Base-by-base conservation (phyloP, 2,888 invertebrate species). In the Conops quadrifasciatus region DNA sequence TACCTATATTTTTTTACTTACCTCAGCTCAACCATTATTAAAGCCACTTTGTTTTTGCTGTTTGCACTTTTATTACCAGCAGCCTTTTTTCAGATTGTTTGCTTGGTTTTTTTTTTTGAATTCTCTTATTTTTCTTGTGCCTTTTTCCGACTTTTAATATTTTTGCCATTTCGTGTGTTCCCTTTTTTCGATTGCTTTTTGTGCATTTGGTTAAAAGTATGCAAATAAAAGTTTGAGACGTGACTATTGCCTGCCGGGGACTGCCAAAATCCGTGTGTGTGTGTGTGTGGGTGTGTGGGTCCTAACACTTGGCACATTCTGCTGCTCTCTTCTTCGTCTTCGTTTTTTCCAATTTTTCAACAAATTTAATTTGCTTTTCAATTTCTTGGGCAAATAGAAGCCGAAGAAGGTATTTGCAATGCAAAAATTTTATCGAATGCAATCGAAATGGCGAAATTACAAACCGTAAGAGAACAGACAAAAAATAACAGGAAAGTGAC, bases 351-450 rank as follows among this genome's bases (percentile, higher is more conserved):
- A 51, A 26, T 30, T 28, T 65, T 65, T 51, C n/a, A 19, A 36
- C 21, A 65, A 65, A 65, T 65, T 65, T 53, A 53, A 65, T 65
- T 65, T 65, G 28, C 13, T 30, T 65, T 65, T 65, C 65, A 53
- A 30, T 49, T 30, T 16, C 28, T 30, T 49, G 16, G 3, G 21
- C 60, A 60, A 60, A 60, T 5, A 36, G 24, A 47, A 63, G 24
- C 24, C 26, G 28, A 58, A 24, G 16, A 26, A 63, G 24, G 4
- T 21, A 63, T 63, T 58, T 63, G 24, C 63, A 58, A 58, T 58
- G 58, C 58, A 58, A 58, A 58, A 28, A 58, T 58, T 58, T 26
- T 58, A 28, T 58, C 13, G 26, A 58, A 58, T 58, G 58, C 58
- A 58, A 58, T 58, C 26, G 26, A 58, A 58, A 26, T 58, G 36